phyloP scores from a whole-genome alignment of 1,140 invertebrate species.

The Araneus ventricosus region DNA sequence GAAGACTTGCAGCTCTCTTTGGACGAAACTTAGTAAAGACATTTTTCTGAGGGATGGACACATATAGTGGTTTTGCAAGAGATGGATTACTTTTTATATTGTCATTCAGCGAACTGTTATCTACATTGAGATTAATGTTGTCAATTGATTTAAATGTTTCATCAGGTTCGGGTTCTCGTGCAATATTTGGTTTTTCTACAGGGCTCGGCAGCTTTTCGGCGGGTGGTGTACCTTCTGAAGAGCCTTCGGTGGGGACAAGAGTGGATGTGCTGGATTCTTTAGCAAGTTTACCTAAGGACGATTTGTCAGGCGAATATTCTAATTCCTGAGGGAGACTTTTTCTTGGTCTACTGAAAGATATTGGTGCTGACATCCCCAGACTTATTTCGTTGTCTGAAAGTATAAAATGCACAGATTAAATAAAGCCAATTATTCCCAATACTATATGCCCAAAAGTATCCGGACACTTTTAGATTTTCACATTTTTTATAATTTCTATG shows the following conservation, averaged over 20 bases:
- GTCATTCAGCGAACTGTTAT: neutral
- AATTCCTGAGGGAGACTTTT: slow-evolving; percentile 13
- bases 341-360: slow-evolving; percentile 39
- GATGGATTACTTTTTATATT: neutral
- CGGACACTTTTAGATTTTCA: no score
- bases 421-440: neutral
- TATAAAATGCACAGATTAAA: neutral
- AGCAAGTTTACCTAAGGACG: neutral
- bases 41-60: slow-evolving; percentile 10
- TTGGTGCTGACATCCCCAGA: slow-evolving; percentile 6
- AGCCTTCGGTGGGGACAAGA: slow-evolving; percentile 56
- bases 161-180: neutral
- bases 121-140: neutral
- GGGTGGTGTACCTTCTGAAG: slow-evolving; percentile 44
- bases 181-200: neutral
- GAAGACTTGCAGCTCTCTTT: slow-evolving; percentile 45
- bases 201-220: neutral
- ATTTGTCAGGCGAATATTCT: slow-evolving; percentile 14
- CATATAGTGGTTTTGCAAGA: slow-evolving; percentile 5
- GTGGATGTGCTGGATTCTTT: slow-evolving; percentile 69
- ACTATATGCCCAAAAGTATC: no score
- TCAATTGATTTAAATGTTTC: neutral
- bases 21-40: slow-evolving; percentile 6
- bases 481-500: no score
- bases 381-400: neutral